Percentiles rank a stretch among this genome's conserved stretches.
Conservation (phyloP, 2,113 vertebrate genomes). For the Mus spicilegus region DNA sequence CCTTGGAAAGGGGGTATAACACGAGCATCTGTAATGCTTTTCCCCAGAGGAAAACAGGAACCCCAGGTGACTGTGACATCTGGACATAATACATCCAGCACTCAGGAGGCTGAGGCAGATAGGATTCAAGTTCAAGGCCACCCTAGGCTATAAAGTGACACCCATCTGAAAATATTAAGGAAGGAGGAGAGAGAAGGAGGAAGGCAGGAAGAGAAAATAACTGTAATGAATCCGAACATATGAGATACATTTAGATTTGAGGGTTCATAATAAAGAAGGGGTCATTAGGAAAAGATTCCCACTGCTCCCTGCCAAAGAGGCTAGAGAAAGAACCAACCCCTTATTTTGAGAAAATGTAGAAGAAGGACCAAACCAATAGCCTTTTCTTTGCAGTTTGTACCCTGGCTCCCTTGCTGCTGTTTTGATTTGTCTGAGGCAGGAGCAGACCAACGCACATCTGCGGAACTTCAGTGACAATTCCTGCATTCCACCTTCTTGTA, state of each 20-base stretch:
- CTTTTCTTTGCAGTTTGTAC: not conserved
- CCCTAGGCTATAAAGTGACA: not conserved
- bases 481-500: not conserved
- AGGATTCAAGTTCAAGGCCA: not conserved
- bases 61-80: not conserved
- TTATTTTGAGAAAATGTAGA: not conserved
- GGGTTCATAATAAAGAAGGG: not conserved
- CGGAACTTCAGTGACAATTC: too few species aligned
- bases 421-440: not conserved
- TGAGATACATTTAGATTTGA: not conserved
- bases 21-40: too few species aligned
- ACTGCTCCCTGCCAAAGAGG: not conserved
- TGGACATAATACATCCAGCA: not conserved
- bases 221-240: not conserved
- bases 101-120: not conserved
- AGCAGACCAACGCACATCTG: not conserved
- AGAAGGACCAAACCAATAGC: not conserved
- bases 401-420: not conserved
- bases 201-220: too few species aligned
- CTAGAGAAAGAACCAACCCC: not conserved
- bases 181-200: not conserved
- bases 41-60: too few species aligned
- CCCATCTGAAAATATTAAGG: not conserved
- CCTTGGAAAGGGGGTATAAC: too few species aligned
- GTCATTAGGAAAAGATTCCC: not conserved